Evolutionary conservation across 2,797 vertebrate species (phyloP).

Genomic region (Enteromius unitaeniatus): DNA sequence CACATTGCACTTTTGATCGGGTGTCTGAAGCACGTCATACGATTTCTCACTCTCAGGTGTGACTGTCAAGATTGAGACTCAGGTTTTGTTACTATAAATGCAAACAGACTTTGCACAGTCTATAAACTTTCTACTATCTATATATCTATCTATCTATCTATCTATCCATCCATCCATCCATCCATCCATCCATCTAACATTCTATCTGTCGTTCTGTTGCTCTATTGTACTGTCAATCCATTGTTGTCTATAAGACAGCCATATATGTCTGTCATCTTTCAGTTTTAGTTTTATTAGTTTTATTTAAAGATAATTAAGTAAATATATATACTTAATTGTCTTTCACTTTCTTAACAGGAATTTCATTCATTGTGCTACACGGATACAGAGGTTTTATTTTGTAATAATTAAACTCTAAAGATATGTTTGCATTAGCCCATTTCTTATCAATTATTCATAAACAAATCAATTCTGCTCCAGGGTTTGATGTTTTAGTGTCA

Average conservation of each 20-base stretch:
- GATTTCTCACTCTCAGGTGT: conserved; percentile 74
- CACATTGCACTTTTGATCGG: conserved; percentile 67
- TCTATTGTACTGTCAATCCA: neutral
- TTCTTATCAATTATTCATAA: conserved; percentile 56
- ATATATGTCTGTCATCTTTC: neutral
- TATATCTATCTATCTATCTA: neutral
- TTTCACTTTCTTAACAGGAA: neutral
- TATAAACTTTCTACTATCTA: neutral
- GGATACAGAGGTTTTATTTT: neutral
- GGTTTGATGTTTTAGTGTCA: conserved; percentile 59
- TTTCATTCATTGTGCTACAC: neutral
- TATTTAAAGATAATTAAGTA: neutral
- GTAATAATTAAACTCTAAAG: neutral
- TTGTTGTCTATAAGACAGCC: neutral
- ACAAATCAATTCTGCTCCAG: conserved; percentile 54
- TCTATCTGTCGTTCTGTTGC: neutral
- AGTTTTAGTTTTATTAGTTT: neutral
- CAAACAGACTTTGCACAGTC: conserved; percentile 21
- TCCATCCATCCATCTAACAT: rapidly evolving
- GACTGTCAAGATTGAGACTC: conserved; percentile 64
- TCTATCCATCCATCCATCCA: neutral
- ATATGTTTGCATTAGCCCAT: conserved; percentile 23
- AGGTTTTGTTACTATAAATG: conserved; percentile 56
- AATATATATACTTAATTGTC: neutral
- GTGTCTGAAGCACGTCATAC: conserved; percentile 68